Conservation (phyloP, 2,797 vertebrate genomes). For the Lycodopsis pacificus region DNA sequence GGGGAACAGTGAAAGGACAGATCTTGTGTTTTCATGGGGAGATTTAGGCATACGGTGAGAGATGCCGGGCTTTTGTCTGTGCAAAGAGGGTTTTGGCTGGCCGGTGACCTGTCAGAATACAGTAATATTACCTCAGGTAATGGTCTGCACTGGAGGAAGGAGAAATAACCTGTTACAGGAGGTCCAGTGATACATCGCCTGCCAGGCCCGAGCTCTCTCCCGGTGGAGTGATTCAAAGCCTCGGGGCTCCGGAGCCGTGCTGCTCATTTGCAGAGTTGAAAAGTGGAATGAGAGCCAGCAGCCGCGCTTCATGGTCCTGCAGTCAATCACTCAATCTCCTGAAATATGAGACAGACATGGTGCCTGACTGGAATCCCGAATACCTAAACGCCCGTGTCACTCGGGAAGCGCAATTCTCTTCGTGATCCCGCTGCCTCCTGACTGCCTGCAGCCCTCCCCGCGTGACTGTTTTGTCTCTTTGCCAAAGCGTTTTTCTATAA, state of each 20-base stretch:
- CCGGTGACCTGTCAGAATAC: slow-evolving; percentile 34
- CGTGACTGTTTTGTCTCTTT: slow-evolving; percentile 40
- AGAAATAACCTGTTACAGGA: slow-evolving; percentile 48
- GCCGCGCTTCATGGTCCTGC: slow-evolving; percentile 47
- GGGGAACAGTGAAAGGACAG: slow-evolving; percentile 35
- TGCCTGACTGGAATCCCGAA: slow-evolving; percentile 63
- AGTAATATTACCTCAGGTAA: slow-evolving; percentile 52
- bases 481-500: slow-evolving; percentile 56
- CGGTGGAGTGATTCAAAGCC: slow-evolving; percentile 37
- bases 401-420: slow-evolving; percentile 36
- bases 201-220: slow-evolving; percentile 29
- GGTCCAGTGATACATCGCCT: slow-evolving; percentile 47
- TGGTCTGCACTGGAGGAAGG: slow-evolving; percentile 36
- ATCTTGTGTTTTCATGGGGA: slow-evolving; percentile 46
- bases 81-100: slow-evolving; percentile 9
- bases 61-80: slow-evolving; percentile 3
- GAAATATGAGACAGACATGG: slow-evolving; percentile 65
- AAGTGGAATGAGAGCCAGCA: slow-evolving; percentile 48
- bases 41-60: slow-evolving; percentile 28
- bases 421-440: slow-evolving; percentile 32
- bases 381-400: slow-evolving; percentile 56
- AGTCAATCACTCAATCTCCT: slow-evolving; percentile 66
- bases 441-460: slow-evolving; percentile 28
- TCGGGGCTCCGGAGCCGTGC: slow-evolving; percentile 2
- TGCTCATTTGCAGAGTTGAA: slow-evolving; percentile 39